phyloP scores from a whole-genome alignment of 2,888 invertebrate genomes.

The Orchesellides sinensis region DNA sequence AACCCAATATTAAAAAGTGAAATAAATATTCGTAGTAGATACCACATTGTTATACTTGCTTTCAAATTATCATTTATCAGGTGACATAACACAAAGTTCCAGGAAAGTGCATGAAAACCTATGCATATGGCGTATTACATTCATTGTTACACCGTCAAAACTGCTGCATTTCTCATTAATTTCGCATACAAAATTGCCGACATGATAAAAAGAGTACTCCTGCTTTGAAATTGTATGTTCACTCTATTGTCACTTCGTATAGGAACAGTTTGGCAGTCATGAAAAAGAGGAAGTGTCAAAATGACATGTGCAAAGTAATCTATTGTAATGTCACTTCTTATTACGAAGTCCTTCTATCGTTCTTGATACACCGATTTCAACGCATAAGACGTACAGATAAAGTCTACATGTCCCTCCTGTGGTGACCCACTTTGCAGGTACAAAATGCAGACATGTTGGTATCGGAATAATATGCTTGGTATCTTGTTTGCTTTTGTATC shows the following conservation, averaged over 20 bases:
- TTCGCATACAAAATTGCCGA: neutral
- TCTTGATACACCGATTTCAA: neutral
- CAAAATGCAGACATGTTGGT: no score
- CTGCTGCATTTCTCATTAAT: neutral
- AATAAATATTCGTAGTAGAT: slow-evolving; percentile 2
- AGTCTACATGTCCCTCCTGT: neutral
- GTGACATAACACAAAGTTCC: no score
- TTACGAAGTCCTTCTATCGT: neutral
- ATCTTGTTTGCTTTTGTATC: neutral
- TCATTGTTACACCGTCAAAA: slow-evolving; percentile 17
- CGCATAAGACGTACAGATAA: neutral
- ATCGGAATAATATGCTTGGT: neutral
- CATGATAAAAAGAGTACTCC: neutral
- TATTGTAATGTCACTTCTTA: neutral
- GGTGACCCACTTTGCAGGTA: slow-evolving; percentile 13
- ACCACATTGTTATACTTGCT: no score
- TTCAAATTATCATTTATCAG: no score
- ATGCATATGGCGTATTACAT: no score
- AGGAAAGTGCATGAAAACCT: no score
- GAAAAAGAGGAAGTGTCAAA: slow-evolving; percentile 16
- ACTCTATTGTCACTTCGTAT: neutral
- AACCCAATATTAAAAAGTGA: no score
- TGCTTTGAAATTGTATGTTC: neutral
- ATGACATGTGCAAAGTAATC: neutral
- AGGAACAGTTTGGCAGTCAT: neutral